Base-by-base conservation (phyloP, 2,113 vertebrate genomes). In the Sinosuthora webbiana region DNA sequence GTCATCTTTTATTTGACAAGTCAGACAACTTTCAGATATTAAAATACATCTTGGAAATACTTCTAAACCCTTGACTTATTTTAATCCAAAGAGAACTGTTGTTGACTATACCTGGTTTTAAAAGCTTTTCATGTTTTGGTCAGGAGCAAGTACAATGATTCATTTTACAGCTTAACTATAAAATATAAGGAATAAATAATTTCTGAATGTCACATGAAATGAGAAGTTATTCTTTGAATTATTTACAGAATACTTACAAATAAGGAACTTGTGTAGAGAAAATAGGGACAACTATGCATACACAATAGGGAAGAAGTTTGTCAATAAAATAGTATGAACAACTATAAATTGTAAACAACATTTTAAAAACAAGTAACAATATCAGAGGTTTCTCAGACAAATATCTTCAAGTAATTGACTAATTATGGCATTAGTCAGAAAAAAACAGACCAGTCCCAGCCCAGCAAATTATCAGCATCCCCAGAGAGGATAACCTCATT, bases 1-100 rank as follows among this genome's bases (percentile, higher is more conserved):
- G 42, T 96, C 75, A 59, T 83, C 70, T 80, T 91, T 87, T 77
- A 86, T 88, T 81, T 95, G 67, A 78, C 59, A 52, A 67, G 35
- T n/a, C 3, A 8, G 71, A 50, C 56, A 86, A n/a, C 42, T 77
- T 87, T 63, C 42, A 93, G 75, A 74, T 76, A 86, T 65, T 91
- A 90, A 83, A 96, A 90, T 59, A 59, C 21, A 62, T 87, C 50
- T 79, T 71, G 47, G 74, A 87, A 81, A 75, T 59, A 83, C 35
- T 80, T 87, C 35, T 52, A 79, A 91, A 82, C 14, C 21, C 74
- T 85, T 85, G n/a, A 71, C 27, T 82, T 93, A 77, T 35, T 83
- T 83, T 85, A 90, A 90, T 62, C 53, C 53, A 76, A 85, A 93
- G 41, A 91, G 35, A 76, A 71, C 59, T 42, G 37, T 11, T 96